Percentiles rank a stretch among this genome's conserved stretches.
These are phyloP conservation scores for Triplophysa bombifrons DNA, from an alignment of 2,797 vertebrate genomes.

Conservation along the genomic window DNA sequence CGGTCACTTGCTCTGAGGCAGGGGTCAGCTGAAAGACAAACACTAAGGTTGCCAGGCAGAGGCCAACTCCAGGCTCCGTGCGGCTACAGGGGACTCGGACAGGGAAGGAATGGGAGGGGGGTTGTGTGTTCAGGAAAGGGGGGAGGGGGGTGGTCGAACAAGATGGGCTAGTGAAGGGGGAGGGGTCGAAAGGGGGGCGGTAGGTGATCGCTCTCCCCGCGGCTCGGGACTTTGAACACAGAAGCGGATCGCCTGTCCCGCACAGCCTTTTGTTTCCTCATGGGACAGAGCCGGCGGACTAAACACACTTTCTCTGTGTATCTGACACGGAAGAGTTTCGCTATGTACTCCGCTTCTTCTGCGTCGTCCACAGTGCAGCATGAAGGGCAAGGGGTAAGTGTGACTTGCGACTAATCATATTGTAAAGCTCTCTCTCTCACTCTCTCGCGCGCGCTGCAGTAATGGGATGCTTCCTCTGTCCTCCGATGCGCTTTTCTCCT, in stretches of 20 bases:
- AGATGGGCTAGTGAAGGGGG: conserved; percentile 67
- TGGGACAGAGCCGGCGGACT: conserved; percentile 71
- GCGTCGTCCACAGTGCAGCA: conserved; percentile 63
- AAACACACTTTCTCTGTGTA: conserved; percentile 66
- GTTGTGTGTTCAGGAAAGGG: conserved; percentile 65
- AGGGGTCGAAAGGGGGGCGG: conserved; percentile 56
- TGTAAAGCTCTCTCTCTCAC: conserved; percentile 34
- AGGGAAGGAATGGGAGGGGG: conserved; percentile 67
- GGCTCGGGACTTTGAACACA: conserved; percentile 68
- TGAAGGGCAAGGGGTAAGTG: conserved; percentile 83
- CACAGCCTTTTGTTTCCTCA: conserved; percentile 77
- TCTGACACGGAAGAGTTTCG: conserved; percentile 71
- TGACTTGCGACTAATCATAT: conserved; percentile 45
- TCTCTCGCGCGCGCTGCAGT: conserved; percentile 58
- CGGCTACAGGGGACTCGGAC: conserved; percentile 63
- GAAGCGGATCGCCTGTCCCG: conserved; percentile 65
- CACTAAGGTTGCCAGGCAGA: conserved; percentile 69
- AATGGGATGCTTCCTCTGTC: conserved; percentile 70
- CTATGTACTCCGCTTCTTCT: conserved; percentile 52
- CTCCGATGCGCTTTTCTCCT: conserved; percentile 60
- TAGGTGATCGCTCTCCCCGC: conserved; percentile 60
- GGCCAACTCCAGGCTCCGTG: conserved; percentile 62
- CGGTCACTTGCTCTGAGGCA: conserved; percentile 63
- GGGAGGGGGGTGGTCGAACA: conserved; percentile 69
- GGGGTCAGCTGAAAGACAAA: conserved; percentile 96